A percentile compares a stretch with the other conserved stretches of the same genome.
phyloP scores from a whole-genome alignment of 1,140 invertebrate genomes.

The Tetragnatha versicolor region DNA sequence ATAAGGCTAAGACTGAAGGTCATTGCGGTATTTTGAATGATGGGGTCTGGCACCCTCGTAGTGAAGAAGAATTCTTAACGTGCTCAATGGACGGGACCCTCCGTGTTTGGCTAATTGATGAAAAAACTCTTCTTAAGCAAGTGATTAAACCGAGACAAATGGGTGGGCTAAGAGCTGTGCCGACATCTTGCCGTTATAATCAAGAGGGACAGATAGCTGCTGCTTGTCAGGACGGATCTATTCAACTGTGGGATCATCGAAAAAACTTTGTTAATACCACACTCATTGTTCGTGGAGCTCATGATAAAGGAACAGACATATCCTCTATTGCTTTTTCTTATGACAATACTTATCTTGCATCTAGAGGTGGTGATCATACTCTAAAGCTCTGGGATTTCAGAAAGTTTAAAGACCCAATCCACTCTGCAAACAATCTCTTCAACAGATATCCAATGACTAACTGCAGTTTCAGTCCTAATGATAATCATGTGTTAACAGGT shows the following conservation, averaged over 20 bases:
- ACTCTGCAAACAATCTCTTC: slow-evolving; percentile 75
- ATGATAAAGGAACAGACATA: slow-evolving; percentile 81
- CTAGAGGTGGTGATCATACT: slow-evolving; percentile 85
- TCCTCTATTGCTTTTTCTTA: slow-evolving; percentile 89
- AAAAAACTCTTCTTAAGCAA: slow-evolving; percentile 78
- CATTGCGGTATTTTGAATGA: slow-evolving; percentile 90
- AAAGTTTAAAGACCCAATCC: slow-evolving; percentile 80
- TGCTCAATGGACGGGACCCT: slow-evolving; percentile 92
- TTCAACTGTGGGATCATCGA: slow-evolving; percentile 97
- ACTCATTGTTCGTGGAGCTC: slow-evolving; percentile 79
- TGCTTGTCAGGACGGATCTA: slow-evolving; percentile 92
- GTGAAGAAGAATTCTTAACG: slow-evolving; percentile 92
- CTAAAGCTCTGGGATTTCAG: slow-evolving; percentile 95
- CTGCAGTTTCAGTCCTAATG: slow-evolving; percentile 93
- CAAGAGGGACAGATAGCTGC: slow-evolving; percentile 88
- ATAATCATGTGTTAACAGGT: slow-evolving; percentile 87
- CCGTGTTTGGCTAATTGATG: slow-evolving; percentile 83
- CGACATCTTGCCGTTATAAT: slow-evolving; percentile 83
- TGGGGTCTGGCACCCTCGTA: slow-evolving; percentile 93
- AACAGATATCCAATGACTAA: slow-evolving; percentile 89
- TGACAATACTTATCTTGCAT: slow-evolving; percentile 79
- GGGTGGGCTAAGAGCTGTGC: slow-evolving; percentile 87
- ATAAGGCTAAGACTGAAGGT: slow-evolving; percentile 94
- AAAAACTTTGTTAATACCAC: slow-evolving; percentile 78
- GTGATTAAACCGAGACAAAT: slow-evolving; percentile 89